Conservation (phyloP, 2,113 vertebrate genomes). For the Gobius niger region DNA sequence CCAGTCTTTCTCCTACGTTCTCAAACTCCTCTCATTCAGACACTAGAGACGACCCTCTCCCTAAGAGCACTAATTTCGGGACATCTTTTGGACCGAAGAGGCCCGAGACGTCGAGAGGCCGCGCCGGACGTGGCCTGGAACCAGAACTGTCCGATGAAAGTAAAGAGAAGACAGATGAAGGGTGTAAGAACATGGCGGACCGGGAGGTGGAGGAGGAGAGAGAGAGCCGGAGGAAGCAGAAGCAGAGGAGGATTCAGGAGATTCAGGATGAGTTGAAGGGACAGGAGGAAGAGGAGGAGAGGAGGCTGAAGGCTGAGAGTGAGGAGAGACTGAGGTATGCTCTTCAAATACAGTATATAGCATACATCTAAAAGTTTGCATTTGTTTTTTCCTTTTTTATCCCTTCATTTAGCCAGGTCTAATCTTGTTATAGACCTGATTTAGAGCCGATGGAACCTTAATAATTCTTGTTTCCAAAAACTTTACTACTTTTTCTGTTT, state of each 20-base stretch:
- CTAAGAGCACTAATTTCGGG: neutral
- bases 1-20: slow-evolving; percentile 32
- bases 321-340: slow-evolving; percentile 80
- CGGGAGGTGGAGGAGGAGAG: slow-evolving; percentile 42
- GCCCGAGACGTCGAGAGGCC: slow-evolving; percentile 65
- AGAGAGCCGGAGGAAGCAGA: slow-evolving; percentile 50
- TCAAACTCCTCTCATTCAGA: slow-evolving; percentile 46
- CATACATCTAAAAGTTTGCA: no score
- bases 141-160: slow-evolving; percentile 5
- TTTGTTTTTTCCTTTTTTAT: no score
- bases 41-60: neutral
- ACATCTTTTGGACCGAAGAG: slow-evolving; percentile 32
- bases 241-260: slow-evolving; percentile 44
- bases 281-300: slow-evolving; percentile 72
- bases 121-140: slow-evolving; percentile 14
- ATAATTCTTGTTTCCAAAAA: no score
- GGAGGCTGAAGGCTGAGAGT: slow-evolving; percentile 72
- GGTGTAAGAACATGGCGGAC: slow-evolving; percentile 33
- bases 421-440: no score
- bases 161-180: slow-evolving; percentile 24
- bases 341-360: no score
- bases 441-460: no score
- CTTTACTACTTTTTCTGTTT: no score
- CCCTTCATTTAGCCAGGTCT: no score
- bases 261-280: slow-evolving; percentile 41